phyloP scores from a whole-genome alignment of 2,113 vertebrate genomes.

The Ahaetulla prasina region DNA sequence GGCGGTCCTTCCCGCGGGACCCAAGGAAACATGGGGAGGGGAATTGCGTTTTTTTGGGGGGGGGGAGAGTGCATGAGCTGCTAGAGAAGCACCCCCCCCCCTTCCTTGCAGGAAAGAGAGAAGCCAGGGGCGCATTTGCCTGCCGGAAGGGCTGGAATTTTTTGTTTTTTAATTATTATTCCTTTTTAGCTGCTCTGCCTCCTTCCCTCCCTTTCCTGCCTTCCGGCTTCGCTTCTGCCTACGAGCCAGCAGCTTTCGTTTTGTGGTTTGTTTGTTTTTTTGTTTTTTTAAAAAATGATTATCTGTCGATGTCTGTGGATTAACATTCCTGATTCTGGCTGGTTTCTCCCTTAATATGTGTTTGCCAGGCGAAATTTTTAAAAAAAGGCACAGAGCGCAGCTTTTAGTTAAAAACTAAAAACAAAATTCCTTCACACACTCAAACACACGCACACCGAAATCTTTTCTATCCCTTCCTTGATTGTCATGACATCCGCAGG shows the following conservation, averaged over 20 bases:
- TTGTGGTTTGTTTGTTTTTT: not conserved
- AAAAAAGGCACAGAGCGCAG: not conserved
- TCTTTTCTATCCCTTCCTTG: not conserved
- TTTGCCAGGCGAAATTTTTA: not conserved
- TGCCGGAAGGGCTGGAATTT: not conserved
- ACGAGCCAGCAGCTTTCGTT: not conserved
- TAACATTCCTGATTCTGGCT: constrained; percentile 3
- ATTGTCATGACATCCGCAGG: constrained; percentile 2
- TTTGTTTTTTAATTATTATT: not conserved
- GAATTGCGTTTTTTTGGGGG: no score
- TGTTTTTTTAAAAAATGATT: no score
- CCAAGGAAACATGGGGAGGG: not conserved
- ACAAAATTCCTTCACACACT: not conserved
- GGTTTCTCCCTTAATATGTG: not conserved
- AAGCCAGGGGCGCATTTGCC: not conserved
- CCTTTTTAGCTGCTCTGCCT: not conserved
- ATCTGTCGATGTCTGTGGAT: not conserved
- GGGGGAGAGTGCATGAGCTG: not conserved
- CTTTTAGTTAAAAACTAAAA: not conserved
- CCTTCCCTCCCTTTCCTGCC: not conserved
- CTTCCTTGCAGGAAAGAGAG: not conserved
- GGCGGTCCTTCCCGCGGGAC: not conserved
- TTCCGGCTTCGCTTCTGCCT: not conserved
- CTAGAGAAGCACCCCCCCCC: not conserved
- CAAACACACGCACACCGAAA: not conserved